Conservation (phyloP, 2,888 invertebrate species). For the Lithophane semibrunnea region DNA sequence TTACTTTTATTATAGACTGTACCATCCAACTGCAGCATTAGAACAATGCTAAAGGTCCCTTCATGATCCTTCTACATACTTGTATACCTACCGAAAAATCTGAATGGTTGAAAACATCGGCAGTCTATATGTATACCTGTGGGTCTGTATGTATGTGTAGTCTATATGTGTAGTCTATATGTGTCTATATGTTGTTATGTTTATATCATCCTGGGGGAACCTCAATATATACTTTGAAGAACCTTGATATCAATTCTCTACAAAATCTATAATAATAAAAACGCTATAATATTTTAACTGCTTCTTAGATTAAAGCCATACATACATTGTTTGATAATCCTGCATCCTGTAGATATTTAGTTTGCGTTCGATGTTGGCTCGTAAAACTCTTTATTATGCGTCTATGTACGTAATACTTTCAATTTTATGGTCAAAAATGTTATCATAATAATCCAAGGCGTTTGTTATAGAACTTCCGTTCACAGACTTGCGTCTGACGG, state of each 20-base stretch:
- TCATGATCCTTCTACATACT: background rate
- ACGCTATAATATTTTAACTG: constrained; percentile 64
- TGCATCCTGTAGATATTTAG: constrained; percentile 83
- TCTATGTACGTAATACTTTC: constrained; percentile 79
- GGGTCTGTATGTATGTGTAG: too few relatives aligned
- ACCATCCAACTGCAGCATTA: background rate
- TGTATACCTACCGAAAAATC: too few relatives aligned
- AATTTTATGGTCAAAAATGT: constrained; percentile 84
- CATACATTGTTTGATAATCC: constrained; percentile 82
- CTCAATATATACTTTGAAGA: background rate
- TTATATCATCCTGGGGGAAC: background rate
- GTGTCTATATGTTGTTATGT: too few relatives aligned
- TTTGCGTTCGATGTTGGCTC: constrained; percentile 85
- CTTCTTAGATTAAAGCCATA: constrained; percentile 75
- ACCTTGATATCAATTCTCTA: constrained; percentile 53
- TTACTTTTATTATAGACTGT: background rate
- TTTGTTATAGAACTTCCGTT: constrained; percentile 81
- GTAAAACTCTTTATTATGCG: constrained; percentile 88
- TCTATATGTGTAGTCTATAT: background rate
- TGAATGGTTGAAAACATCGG: background rate
- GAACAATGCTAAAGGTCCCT: background rate
- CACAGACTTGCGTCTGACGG: constrained; percentile 24
- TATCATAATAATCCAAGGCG: constrained; percentile 82
- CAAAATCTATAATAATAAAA: constrained; percentile 63
- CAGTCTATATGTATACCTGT: too few relatives aligned